Evolutionary conservation across 2,113 vertebrate species (phyloP).

Genomic region (Psephotus haematonotus): DNA sequence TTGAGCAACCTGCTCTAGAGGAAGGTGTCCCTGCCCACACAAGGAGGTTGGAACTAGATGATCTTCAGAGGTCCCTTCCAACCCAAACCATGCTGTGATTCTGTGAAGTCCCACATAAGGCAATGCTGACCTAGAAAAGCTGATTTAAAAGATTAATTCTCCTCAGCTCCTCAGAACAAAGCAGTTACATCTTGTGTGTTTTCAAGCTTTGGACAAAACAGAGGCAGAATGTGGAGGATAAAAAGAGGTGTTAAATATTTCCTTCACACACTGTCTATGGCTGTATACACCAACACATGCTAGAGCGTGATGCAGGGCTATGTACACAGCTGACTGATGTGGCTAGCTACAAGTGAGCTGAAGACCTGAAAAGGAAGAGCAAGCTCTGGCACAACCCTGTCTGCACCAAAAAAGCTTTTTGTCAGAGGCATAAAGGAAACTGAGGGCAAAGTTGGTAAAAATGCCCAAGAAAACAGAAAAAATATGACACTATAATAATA

Average conservation of each 20-base stretch:
- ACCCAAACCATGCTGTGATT: not conserved
- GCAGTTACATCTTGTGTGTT: not conserved
- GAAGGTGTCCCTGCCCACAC: accelerated
- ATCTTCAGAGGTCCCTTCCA: not conserved
- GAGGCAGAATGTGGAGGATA: not conserved
- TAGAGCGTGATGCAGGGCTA: not conserved
- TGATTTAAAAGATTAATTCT: not conserved
- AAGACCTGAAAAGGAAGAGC: not conserved
- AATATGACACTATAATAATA: not conserved
- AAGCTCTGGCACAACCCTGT: not conserved
- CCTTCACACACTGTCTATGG: not conserved
- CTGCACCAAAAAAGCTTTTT: not conserved
- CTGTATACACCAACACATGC: not conserved
- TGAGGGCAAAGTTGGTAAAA: not conserved
- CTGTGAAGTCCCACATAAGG: not conserved
- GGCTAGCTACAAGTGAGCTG: not conserved
- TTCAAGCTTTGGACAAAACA: not conserved
- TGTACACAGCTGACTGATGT: conserved; percentile 3
- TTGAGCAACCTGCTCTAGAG: not conserved
- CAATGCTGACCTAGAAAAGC: not conserved
- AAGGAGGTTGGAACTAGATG: not conserved
- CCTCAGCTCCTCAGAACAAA: not conserved
- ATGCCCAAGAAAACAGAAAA: not conserved
- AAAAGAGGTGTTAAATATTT: not conserved
- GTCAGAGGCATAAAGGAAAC: not conserved